Base-by-base conservation (phyloP, 2,888 invertebrate genomes). In the Ectemnius cavifrons region DNA sequence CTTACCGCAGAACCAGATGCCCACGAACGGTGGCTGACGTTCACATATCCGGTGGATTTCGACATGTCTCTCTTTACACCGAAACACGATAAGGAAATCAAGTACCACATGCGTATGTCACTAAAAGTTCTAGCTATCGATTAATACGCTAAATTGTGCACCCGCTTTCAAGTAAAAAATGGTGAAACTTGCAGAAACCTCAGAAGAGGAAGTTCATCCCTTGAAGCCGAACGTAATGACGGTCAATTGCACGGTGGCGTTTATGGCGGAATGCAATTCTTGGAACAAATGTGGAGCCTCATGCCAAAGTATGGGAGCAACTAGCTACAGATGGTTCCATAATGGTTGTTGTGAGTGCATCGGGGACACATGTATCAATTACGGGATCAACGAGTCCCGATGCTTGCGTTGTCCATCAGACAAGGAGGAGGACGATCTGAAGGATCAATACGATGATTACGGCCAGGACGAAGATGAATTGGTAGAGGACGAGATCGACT, bases 341-440 rank as follows among this genome's bases (percentile, higher is more conserved):
- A 96, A 97, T 88, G 98, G 97, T 0, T 98, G 98, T 89, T 98
- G 98, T 90, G 96, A 98, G 91, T 98, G 98, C 89, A 94, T 98
- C 63, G 97, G 98, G 0, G 94, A 95, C 78, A 95, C 95, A 61
- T 98, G 98, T 89, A 93, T 97, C 79, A 96, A 96, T 89, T 98
- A 97, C 90, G 98, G 98, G 1, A 95, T 97, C 75, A 96, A 96
- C 86, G 96, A 97, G 88, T 96, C 96, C 92, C 94, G 95, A 93
- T 95, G 90, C 74, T 58, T 83, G 11, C 85, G 87, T 37, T 90
- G 90, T 69, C 88, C 90, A 0, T 69, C 83, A 45, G 85, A 88
- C 67, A 88, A 86, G 67, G 88, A 88, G 23, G 88, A 87, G 20
- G 88, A 84, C 66, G 88, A 86, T 16, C 66, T 84, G 23, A 88